phyloP scores from a whole-genome alignment of 2,888 invertebrate genomes.

The Aleiodes alternator region DNA sequence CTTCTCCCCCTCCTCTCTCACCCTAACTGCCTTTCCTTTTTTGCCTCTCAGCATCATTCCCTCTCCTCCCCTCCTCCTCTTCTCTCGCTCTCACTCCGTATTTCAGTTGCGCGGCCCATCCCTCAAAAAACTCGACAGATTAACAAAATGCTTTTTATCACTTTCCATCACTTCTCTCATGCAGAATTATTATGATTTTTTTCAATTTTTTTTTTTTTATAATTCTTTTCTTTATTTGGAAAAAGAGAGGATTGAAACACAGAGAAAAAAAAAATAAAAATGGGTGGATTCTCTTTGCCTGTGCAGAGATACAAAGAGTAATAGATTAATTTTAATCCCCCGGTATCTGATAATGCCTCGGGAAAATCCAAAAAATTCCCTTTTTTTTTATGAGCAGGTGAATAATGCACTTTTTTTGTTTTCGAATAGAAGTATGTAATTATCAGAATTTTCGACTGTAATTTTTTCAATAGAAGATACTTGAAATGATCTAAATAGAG shows the following conservation, averaged over 20 bases:
- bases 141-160: constrained; percentile 41
- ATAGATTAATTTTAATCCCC: too few relatives aligned
- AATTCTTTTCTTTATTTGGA: not conserved
- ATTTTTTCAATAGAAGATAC: too few relatives aligned
- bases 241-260: too few relatives aligned
- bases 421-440: too few relatives aligned
- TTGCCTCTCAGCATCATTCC: constrained; percentile 33
- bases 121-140: constrained; percentile 26
- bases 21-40: constrained; percentile 37
- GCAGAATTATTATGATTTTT: constrained; percentile 9
- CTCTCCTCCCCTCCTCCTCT: too few relatives aligned
- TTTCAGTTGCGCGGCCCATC: constrained; percentile 6
- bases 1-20: not conserved
- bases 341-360: too few relatives aligned
- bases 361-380: constrained; percentile 7
- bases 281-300: not conserved
- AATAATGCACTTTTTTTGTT: too few relatives aligned
- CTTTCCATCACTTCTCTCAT: constrained; percentile 45
- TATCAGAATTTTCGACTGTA: too few relatives aligned
- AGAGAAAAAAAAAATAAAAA: too few relatives aligned
- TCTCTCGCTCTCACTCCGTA: not conserved
- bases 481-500: too few relatives aligned
- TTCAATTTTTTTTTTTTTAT: constrained; percentile 7
- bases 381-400: not conserved
- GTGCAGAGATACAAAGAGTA: too few relatives aligned